Percentiles rank a stretch among this genome's conserved stretches.
Evolutionary conservation across 2,113 vertebrate species (phyloP).

Genomic region (Cathartes aura): DNA sequence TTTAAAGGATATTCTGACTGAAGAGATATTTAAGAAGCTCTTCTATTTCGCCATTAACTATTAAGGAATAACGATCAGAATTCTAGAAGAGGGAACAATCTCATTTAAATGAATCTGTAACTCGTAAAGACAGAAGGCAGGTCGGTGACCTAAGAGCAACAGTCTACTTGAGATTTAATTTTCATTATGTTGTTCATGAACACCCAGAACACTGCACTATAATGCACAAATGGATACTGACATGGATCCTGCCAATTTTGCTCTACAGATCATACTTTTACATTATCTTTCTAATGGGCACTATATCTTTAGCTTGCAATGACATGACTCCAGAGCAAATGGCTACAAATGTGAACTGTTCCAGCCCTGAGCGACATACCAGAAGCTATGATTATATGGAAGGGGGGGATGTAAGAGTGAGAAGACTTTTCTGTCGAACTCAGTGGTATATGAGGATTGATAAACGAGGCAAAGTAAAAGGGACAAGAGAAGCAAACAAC

Average conservation of each 20-base stretch:
- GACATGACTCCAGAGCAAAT: constrained; percentile 95
- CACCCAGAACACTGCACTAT: constrained; percentile 92
- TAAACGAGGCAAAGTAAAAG: constrained; percentile 92
- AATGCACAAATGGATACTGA: constrained; percentile 99
- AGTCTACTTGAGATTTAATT: constrained; percentile 80
- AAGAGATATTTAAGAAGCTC: constrained; percentile 70
- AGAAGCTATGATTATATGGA: constrained; percentile 99
- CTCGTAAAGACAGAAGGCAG: constrained; percentile 76
- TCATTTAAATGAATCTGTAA: constrained; percentile 71
- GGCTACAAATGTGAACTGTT: constrained; percentile 94
- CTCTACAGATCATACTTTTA: constrained; percentile 94
- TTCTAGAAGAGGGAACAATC: constrained; percentile 72
- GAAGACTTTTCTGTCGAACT: constrained; percentile 96
- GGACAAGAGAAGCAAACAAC: constrained; percentile 93
- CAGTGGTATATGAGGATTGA: constrained; percentile 98
- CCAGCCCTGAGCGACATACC: constrained; percentile 93
- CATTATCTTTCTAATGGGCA: constrained; percentile 90
- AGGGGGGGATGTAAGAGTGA: constrained; percentile 95
- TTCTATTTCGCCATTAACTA: constrained; percentile 65
- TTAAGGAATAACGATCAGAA: constrained; percentile 70
- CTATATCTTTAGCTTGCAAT: constrained; percentile 90
- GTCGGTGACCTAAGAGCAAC: constrained; percentile 80
- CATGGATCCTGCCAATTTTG: constrained; percentile 96
- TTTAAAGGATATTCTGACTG: constrained; percentile 76
- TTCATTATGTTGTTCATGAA: constrained; percentile 96